Percentiles rank a stretch among this genome's conserved stretches.
phyloP scores from a whole-genome alignment of 2,888 invertebrate genomes.

The Plusia festucae region DNA sequence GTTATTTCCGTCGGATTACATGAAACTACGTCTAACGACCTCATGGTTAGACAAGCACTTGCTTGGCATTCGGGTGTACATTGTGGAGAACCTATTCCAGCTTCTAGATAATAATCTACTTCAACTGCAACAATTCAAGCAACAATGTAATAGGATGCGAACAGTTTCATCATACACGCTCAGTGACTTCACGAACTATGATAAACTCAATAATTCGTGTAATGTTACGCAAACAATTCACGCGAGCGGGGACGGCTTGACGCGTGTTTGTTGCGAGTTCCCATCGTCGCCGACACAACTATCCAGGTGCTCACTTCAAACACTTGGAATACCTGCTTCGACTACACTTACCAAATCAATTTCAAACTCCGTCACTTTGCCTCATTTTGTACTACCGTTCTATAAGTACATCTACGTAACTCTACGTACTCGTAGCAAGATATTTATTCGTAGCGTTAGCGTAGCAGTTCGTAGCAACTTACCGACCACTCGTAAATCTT shows the following conservation, averaged over 20 bases:
- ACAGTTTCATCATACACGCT: conserved; percentile 22
- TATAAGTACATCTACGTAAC: neutral
- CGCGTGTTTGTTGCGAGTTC: conserved; percentile 57
- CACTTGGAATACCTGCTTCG: conserved; percentile 58
- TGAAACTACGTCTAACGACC: neutral
- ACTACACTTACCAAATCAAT: conserved; percentile 56
- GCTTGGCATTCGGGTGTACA: neutral
- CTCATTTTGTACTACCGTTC: conserved; percentile 20
- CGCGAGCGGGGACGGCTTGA: conserved; percentile 28
- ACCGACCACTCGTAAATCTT: conserved; percentile 53
- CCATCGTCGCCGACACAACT: conserved; percentile 50
- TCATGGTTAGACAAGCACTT: neutral
- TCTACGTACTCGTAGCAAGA: conserved; percentile 35
- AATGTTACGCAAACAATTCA: conserved; percentile 60
- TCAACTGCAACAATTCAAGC: conserved; percentile 17
- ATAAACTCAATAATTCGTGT: conserved; percentile 51
- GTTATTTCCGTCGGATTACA: neutral
- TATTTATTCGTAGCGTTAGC: conserved; percentile 55
- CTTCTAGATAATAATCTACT: conserved; percentile 16
- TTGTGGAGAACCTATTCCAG: neutral
- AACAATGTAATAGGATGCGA: conserved; percentile 40
- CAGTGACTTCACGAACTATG: conserved; percentile 47
- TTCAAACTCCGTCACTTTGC: conserved; percentile 53
- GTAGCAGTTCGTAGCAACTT: conserved; percentile 58
- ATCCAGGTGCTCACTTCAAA: conserved; percentile 58